Evolutionary conservation across 2,888 invertebrate species (phyloP), one percentile per base, ranked within the genome.

Genomic region (Dynastes grantii): DNA sequence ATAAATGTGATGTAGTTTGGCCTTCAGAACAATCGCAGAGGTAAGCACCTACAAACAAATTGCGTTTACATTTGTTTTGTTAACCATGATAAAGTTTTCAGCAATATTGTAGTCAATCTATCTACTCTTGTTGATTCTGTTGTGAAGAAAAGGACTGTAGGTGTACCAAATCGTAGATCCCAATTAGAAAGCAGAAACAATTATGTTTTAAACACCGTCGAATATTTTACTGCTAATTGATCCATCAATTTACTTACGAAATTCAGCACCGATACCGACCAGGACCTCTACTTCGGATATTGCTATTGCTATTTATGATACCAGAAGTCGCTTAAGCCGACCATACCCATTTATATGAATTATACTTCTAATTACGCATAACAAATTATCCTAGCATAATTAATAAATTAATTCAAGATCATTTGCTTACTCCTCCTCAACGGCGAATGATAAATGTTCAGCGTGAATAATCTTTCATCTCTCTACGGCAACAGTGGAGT

Each of bases 341-440:
- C 58, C 53, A 16, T 58, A 45, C 16, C 32, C 45, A 73, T 37
- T 37, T 5, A 37, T 61, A 73, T 61, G 58, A 73, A 58, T 73
- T 73, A 73, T 73, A 22, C 40, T 73, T 22, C 73, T 61, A 73
- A 73, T 73, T 73, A 73, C 73, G 58, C 58, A 27, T 61, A 58
- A 73, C 73, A 73, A 73, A 73, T 58, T 73, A 58, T n/a, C 29
- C 71, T 16, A 58, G 58, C 58, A 73, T 73, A 73, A 73, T 73
- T 73, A 73, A 73, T 73, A 58, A 61, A 73, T 61, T 73, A 58
- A 73, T 61, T 73, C 73, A 73, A 61, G 73, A 73, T 58, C 73
- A 73, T 73, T 73, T 73, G 22, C 73, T 73, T 58, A 58, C 58
- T 40, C 58, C 40, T 40, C 73, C 58, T 58, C 37, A 37, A 53